A percentile compares a stretch with the other conserved stretches of the same genome.
phyloP scores from a whole-genome alignment of 2,888 invertebrate species.

The Dicyrtoma fusca region DNA sequence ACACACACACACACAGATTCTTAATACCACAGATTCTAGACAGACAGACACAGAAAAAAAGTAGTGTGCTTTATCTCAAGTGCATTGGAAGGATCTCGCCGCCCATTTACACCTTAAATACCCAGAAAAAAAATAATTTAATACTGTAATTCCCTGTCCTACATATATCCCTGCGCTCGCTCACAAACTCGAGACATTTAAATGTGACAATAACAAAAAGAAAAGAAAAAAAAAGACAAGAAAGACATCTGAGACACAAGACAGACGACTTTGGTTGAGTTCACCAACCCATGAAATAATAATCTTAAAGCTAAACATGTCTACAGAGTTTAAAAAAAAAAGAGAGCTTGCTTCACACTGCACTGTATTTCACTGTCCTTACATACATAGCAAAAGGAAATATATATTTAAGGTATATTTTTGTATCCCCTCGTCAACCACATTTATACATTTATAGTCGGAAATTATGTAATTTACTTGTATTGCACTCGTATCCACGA shows the following conservation, averaged over 20 bases:
- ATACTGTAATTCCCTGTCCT: not conserved
- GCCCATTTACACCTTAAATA: conserved; percentile 31
- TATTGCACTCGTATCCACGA: too few species aligned
- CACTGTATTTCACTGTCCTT: too few species aligned
- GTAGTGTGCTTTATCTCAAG: conserved; percentile 21
- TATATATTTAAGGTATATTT: too few species aligned
- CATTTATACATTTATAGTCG: too few species aligned
- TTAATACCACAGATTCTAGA: conserved; percentile 16
- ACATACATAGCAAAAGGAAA: too few species aligned
- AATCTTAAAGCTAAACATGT: conserved; percentile 7
- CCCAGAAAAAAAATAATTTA: too few species aligned
- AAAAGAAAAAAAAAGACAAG: not conserved
- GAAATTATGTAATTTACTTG: too few species aligned
- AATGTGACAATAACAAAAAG: conserved; percentile 10
- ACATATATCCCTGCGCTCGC: conserved; percentile 1
- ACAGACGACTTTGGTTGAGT: conserved; percentile 32
- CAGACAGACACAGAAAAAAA: conserved; percentile 11
- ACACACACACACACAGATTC: too few species aligned
- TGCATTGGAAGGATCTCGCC: not conserved
- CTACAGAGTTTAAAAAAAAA: conserved; percentile 5
- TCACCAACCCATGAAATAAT: conserved; percentile 36
- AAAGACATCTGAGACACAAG: conserved; percentile 32
- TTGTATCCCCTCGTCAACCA: too few species aligned
- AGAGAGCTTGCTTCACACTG: too few species aligned
- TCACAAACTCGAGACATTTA: conserved; percentile 24